Evolutionary conservation across 2,888 invertebrate genomes (phyloP).

Genomic region (Malachius bipustulatus): DNA sequence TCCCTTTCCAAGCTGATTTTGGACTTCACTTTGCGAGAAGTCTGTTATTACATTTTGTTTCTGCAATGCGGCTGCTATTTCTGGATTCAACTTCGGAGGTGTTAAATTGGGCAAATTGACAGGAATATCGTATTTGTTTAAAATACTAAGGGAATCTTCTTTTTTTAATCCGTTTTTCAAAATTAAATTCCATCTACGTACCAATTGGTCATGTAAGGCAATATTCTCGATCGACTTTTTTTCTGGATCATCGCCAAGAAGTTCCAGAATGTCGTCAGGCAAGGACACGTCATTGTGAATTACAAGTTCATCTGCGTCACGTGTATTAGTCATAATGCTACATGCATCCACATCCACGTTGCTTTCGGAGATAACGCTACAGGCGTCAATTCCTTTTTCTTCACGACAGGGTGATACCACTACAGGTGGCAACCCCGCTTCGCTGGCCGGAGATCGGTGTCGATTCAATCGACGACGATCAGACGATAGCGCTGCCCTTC

Average conservation of each 20-base stretch:
- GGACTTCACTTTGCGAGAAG: no score
- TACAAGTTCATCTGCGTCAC: conserved; percentile 6
- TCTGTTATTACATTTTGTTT: no score
- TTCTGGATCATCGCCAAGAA: conserved; percentile 12
- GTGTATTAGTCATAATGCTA: conserved; percentile 6
- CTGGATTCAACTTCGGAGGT: no score
- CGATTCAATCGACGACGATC: no score
- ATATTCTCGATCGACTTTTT: background rate
- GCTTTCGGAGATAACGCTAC: conserved; percentile 7
- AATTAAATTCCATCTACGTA: conserved; percentile 7
- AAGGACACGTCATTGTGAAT: conserved; percentile 10
- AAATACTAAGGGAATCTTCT: conserved; percentile 8
- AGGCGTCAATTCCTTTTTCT: conserved; percentile 4
- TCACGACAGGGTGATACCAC: background rate
- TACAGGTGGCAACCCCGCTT: conserved; percentile 2
- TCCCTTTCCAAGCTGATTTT: no score
- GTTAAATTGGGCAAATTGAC: no score
- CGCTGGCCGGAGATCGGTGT: no score
- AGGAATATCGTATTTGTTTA: conserved; percentile 10
- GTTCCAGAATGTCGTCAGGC: conserved; percentile 10
- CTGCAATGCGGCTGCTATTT: no score
- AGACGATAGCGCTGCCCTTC: no score
- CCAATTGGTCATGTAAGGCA: conserved; percentile 9
- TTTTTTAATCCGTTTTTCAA: conserved; percentile 10
- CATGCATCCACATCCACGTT: conserved; percentile 4